phyloP scores from a whole-genome alignment of 2,888 invertebrate genomes.

The Cybosia mesomella region DNA sequence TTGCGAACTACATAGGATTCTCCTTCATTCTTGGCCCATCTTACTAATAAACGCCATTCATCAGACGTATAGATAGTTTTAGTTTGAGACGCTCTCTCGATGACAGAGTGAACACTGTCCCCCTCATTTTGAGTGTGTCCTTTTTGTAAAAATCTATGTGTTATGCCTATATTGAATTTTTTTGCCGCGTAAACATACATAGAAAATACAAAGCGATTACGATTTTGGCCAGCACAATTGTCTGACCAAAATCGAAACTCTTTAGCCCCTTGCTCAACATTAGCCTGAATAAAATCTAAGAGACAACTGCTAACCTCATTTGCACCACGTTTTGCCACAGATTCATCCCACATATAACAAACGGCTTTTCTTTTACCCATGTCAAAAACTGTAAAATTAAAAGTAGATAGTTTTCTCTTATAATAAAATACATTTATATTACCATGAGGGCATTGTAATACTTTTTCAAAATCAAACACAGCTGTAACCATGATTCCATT shows the following conservation, averaged over 20 bases:
- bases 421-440: slow-evolving; percentile 35
- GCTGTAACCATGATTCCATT: too few species aligned
- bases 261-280: slow-evolving; percentile 28
- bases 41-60: too few species aligned
- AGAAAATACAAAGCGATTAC: slow-evolving; percentile 48
- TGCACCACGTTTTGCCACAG: too few species aligned
- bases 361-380: not conserved
- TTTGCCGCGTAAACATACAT: slow-evolving; percentile 41
- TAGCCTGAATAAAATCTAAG: slow-evolving; percentile 29
- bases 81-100: too few species aligned
- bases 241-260: slow-evolving; percentile 54
- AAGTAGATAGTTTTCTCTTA: slow-evolving; percentile 34
- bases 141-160: slow-evolving; percentile 32
- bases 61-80: too few species aligned
- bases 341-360: slow-evolving; percentile 3
- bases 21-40: too few species aligned
- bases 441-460: too few species aligned
- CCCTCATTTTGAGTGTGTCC: slow-evolving; percentile 54
- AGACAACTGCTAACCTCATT: slow-evolving; percentile 40
- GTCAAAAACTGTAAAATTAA: slow-evolving; percentile 41
- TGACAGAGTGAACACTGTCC: too few species aligned
- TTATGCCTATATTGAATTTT: slow-evolving; percentile 26
- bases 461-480: too few species aligned
- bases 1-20: too few species aligned
- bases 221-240: slow-evolving; percentile 51